phyloP scores from a whole-genome alignment of 2,888 invertebrate genomes.

The Ichneumoninae sp. region DNA sequence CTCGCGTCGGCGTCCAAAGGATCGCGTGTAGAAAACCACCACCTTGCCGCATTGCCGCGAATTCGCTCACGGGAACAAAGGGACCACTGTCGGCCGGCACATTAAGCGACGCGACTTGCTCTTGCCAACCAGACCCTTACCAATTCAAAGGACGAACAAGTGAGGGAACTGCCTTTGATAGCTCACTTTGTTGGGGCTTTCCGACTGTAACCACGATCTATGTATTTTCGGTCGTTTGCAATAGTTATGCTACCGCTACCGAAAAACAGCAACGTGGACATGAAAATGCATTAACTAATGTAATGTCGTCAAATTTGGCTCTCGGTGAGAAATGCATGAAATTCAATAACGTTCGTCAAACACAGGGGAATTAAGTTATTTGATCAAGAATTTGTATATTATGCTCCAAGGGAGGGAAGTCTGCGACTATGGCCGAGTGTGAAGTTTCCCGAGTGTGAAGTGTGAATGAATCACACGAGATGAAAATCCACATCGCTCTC shows the following conservation, averaged over 20 bases:
- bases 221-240: background rate
- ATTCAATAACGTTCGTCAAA: too few species aligned
- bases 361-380: too few species aligned
- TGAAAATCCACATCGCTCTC: too few species aligned
- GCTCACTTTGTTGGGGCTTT: slow-evolving; percentile 72
- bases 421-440: too few species aligned
- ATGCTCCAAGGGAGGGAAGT: too few species aligned
- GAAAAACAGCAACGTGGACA: background rate
- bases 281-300: background rate
- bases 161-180: slow-evolving; percentile 68
- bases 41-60: slow-evolving; percentile 34
- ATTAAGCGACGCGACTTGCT: slow-evolving; percentile 35
- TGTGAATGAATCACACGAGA: too few species aligned
- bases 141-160: slow-evolving; percentile 38
- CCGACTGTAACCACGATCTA: slow-evolving; percentile 29
- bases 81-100: slow-evolving; percentile 57
- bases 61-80: slow-evolving; percentile 63
- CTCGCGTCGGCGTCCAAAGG: slow-evolving; percentile 52
- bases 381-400: too few species aligned
- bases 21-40: slow-evolving; percentile 37
- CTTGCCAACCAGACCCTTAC: slow-evolving; percentile 28
- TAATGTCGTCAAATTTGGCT: background rate
- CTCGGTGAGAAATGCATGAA: background rate
- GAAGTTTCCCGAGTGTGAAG: too few species aligned
- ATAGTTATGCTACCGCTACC: background rate